Base-by-base conservation (phyloP, 2,888 invertebrate species). In the Cantharis lateralis region DNA sequence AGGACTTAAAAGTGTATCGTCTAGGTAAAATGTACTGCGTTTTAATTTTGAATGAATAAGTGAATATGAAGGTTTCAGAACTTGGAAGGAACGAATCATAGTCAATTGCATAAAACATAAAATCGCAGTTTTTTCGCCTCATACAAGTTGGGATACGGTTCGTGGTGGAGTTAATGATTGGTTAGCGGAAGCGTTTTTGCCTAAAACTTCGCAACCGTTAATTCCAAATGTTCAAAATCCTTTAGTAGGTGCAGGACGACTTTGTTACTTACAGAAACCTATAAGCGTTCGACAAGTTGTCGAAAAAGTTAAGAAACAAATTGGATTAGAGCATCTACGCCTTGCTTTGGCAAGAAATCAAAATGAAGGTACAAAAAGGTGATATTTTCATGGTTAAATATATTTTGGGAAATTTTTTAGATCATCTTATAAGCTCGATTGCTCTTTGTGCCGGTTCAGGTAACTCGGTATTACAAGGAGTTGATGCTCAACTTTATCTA, bases 391-490 rank as follows among this genome's bases (percentile, higher is more conserved):
- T 16, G n/a, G 16, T 70, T 24, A 16, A 20, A 62, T 15, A 24
- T 26, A 5, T 62, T 71, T n/a, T 74, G 28, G 24, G 16, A 62
- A 76, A 81, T 26, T 78, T 90, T 87, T 81, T 87, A 86, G 91
- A 89, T 66, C 89, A 91, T 61, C 81, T 83, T 9, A 90, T 95
- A 2, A 86, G 87, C 24, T 91, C 90, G 0, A 91, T 96, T 4
- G 98, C 96, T 0, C 89, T 98, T 1, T 98, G 98, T 87, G 97
- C 97, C 26, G 98, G 98, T 0, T 95, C 98, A 0, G 98, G 98
- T 0, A 89, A 91, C 7, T 93, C 95, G 0, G 91, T 98, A 1
- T 88, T 98, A 16, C 92, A 92, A 80, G 93, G 92, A 13, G 89
- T 93, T 0, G 76, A 87, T 15, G 96, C 95, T 2, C 96, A 97